phyloP scores from a whole-genome alignment of 2,888 invertebrate species.

The Perdita meconis region DNA sequence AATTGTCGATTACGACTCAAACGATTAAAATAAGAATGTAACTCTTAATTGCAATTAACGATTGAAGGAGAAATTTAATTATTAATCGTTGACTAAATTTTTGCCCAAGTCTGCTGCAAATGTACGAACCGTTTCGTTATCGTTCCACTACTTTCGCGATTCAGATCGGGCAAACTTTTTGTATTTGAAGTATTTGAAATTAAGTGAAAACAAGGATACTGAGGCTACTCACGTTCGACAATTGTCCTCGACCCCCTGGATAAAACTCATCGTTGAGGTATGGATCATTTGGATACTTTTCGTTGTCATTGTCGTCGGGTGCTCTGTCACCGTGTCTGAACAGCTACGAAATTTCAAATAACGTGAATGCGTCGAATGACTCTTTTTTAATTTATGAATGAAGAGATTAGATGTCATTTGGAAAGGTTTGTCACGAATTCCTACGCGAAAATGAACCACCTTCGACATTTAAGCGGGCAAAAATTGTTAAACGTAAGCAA shows the following conservation, averaged over 20 bases:
- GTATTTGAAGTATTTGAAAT: not conserved
- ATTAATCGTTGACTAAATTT: no score
- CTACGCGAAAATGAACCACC: not conserved
- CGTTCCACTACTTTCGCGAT: no score
- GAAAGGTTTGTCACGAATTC: not conserved
- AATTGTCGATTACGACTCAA: no score
- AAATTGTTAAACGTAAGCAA: conserved; percentile 11
- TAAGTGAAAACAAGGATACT: not conserved
- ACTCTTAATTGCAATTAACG: no score
- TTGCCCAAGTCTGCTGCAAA: no score
- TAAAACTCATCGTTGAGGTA: conserved; percentile 85
- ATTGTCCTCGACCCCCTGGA: conserved; percentile 88
- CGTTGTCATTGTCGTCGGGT: conserved; percentile 86
- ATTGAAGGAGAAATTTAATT: no score
- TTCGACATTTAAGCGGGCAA: not conserved
- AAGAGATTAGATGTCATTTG: not conserved
- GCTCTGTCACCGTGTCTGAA: conserved; percentile 91
- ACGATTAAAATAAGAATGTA: no score
- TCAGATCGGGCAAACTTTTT: not conserved
- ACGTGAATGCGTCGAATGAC: not conserved
- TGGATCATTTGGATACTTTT: conserved; percentile 86
- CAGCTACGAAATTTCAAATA: conserved; percentile 83
- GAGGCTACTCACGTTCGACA: conserved; percentile 86
- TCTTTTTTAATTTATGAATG: no score
- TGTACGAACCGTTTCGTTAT: no score